Conservation (phyloP, 2,888 invertebrate genomes). For the Ellobium chinense region DNA sequence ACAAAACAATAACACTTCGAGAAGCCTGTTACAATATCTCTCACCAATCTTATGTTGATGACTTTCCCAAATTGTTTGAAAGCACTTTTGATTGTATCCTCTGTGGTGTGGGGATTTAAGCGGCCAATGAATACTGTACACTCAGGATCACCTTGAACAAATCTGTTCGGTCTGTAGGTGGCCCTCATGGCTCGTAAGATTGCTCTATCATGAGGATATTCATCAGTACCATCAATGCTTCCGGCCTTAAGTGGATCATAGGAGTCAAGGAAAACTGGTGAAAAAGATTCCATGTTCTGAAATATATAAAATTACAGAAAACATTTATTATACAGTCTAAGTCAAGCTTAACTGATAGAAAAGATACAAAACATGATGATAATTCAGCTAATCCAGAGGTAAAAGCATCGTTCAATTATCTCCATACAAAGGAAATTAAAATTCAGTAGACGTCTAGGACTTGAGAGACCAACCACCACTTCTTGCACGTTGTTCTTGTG, state of each 20-base stretch:
- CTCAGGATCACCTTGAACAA: conserved; percentile 85
- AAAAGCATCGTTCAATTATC: too few relatives aligned
- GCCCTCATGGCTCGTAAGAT: conserved; percentile 86
- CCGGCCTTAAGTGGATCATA: conserved; percentile 91
- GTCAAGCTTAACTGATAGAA: too few relatives aligned
- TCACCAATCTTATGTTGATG: conserved; percentile 84
- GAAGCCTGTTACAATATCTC: conserved; percentile 90
- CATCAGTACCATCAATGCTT: conserved; percentile 92
- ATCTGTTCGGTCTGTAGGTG: conserved; percentile 74
- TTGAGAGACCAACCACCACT: too few relatives aligned
- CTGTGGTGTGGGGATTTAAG: conserved; percentile 84
- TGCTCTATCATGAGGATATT: conserved; percentile 89
- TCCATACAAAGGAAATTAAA: too few relatives aligned
- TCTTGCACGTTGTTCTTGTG: too few relatives aligned
- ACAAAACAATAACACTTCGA: conserved; percentile 92
- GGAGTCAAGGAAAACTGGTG: conserved; percentile 79
- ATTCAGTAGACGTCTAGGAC: too few relatives aligned
- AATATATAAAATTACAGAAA: too few relatives aligned
- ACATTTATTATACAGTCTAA: too few relatives aligned
- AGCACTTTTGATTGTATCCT: conserved; percentile 82
- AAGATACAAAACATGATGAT: too few relatives aligned
- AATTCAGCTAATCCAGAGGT: too few relatives aligned
- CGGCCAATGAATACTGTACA: conserved; percentile 88
- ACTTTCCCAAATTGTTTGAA: conserved; percentile 84
- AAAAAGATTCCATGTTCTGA: conserved; percentile 58